phyloP scores from a whole-genome alignment of 1,140 invertebrate genomes.

The Trachymyrmex septentrionalis region DNA sequence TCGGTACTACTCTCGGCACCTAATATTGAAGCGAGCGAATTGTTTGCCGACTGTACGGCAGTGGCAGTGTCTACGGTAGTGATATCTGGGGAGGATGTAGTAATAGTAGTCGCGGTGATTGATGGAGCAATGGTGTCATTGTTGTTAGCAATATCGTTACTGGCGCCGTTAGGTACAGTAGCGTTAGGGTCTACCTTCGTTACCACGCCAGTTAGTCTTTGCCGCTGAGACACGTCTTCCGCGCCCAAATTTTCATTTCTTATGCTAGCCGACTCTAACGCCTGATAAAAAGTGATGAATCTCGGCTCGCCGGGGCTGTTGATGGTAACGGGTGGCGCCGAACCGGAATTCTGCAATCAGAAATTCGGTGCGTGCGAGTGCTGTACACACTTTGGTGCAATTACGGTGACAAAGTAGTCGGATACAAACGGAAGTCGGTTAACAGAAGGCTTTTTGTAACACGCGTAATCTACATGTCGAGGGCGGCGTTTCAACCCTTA shows the following conservation, averaged over 20 bases:
- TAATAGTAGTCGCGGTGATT: constrained; percentile 32
- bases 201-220: constrained; percentile 53
- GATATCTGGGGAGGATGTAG: constrained; percentile 67
- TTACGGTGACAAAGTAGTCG: constrained; percentile 20
- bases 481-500: constrained; percentile 24
- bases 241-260: constrained; percentile 81
- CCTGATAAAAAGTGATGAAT: constrained; percentile 84
- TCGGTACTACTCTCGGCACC: constrained; percentile 3
- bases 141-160: constrained; percentile 79
- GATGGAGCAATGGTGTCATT: constrained; percentile 71
- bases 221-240: constrained; percentile 57
- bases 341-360: constrained; percentile 82
- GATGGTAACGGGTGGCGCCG: constrained; percentile 77
- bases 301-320: constrained; percentile 83
- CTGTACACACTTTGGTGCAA: constrained; percentile 79
- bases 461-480: neutral
- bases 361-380: constrained; percentile 82
- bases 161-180: constrained; percentile 77
- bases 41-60: neutral
- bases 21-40: neutral
- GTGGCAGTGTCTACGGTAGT: constrained; percentile 51
- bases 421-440: neutral
- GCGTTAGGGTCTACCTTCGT: constrained; percentile 81
- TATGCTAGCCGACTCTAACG: constrained; percentile 82
- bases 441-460: neutral